Evolutionary conservation across 2,797 vertebrate species (phyloP).

Genomic region (Melanotaenia nigrans): DNA sequence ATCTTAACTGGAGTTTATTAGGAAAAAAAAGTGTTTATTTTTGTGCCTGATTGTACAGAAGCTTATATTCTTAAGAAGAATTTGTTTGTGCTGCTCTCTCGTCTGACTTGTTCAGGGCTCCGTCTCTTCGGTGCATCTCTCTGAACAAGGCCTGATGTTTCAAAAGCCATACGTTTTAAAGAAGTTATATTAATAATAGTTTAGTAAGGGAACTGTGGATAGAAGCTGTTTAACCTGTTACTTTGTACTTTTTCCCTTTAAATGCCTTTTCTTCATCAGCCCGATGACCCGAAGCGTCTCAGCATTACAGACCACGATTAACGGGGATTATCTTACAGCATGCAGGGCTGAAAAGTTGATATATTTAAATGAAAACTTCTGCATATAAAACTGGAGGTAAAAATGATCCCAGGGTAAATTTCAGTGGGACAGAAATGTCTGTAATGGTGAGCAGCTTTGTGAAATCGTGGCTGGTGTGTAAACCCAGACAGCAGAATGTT

Average conservation of each 20-base stretch:
- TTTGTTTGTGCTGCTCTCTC: conserved; percentile 57
- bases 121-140: conserved; percentile 15
- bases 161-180: conserved; percentile 79
- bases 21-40: conserved; percentile 53
- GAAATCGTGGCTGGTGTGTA: conserved; percentile 20
- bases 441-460: conserved; percentile 51
- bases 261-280: conserved; percentile 64
- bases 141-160: conserved; percentile 49
- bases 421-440: conserved; percentile 9
- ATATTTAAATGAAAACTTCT: background rate
- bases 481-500: conserved; percentile 72
- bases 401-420: conserved; percentile 14
- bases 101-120: conserved; percentile 41
- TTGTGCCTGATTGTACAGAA: conserved; percentile 75
- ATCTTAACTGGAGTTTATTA: conserved; percentile 42
- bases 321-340: conserved; percentile 10
- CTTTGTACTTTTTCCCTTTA: conserved; percentile 31
- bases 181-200: conserved; percentile 41
- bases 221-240: conserved; percentile 29
- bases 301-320: conserved; percentile 9
- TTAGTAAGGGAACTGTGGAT: conserved; percentile 62
- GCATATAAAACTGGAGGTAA: background rate
- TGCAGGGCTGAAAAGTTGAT: background rate
- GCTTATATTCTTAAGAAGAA: conserved; percentile 50
- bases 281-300: conserved; percentile 32